phyloP scores from a whole-genome alignment of 30 jellyfish, hydroid and myxozoan genomes.

The Mastigias papua region DNA sequence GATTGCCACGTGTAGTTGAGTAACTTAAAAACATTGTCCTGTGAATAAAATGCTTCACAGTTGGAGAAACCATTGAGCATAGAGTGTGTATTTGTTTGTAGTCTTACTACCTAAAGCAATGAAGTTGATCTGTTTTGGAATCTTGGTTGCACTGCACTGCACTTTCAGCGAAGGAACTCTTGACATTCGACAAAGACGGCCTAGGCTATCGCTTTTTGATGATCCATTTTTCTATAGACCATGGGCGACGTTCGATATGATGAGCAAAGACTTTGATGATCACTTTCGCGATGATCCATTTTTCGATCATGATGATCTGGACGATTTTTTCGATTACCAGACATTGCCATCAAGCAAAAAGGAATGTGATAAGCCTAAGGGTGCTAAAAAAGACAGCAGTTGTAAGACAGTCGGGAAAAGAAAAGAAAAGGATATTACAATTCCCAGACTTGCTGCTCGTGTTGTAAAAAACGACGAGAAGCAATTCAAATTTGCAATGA shows the following conservation, averaged over 20 bases:
- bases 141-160: constrained; percentile 29
- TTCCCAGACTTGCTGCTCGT: constrained; percentile 62
- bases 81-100: background rate
- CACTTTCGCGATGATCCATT: constrained; percentile 45
- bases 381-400: background rate
- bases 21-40: background rate
- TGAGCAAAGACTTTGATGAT: constrained; percentile 60
- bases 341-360: background rate
- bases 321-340: constrained; percentile 24
- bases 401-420: constrained; percentile 6
- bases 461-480: constrained; percentile 49
- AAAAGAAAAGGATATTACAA: constrained; percentile 7
- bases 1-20: constrained; percentile 41
- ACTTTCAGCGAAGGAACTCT: constrained; percentile 24
- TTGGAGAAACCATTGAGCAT: background rate
- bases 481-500: constrained; percentile 64
- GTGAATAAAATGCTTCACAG: background rate
- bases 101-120: background rate
- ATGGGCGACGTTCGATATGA: constrained; percentile 67
- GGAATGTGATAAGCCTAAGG: constrained; percentile 1
- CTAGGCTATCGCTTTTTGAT: constrained; percentile 2
- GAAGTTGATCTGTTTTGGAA: constrained; percentile 22
- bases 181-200: constrained; percentile 29
- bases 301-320: constrained; percentile 59
- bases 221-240: constrained; percentile 47